phyloP scores from a whole-genome alignment of 64 coral and sea anemone species.

The Stichodactyla mertensii region DNA sequence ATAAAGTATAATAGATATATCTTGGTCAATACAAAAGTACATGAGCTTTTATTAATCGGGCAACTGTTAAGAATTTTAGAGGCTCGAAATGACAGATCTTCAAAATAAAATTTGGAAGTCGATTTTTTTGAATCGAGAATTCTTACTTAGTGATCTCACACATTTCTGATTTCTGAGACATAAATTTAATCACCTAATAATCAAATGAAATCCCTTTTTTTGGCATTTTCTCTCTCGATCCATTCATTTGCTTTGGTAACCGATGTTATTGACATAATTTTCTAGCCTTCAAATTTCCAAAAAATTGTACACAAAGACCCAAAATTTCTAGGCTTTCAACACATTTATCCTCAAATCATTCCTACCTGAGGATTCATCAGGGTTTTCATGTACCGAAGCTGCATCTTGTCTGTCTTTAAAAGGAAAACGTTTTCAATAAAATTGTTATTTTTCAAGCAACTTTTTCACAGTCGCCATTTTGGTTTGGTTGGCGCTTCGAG shows the following conservation, averaged over 20 bases:
- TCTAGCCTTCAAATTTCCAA: not conserved
- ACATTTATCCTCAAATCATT: not conserved
- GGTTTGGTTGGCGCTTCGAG: slow-evolving; percentile 38
- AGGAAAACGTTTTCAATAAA: not conserved
- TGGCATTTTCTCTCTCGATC: not conserved
- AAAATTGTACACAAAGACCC: not conserved
- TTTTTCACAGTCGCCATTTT: slow-evolving; percentile 48
- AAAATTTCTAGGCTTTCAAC: not conserved
- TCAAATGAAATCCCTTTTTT: not conserved
- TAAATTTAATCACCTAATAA: not conserved
- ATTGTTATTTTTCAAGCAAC: not conserved
- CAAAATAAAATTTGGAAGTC: not conserved
- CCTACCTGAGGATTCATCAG: slow-evolving; percentile 87
- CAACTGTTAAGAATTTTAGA: not conserved
- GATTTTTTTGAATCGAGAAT: not conserved
- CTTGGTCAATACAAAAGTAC: too few relatives aligned
- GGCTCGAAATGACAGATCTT: not conserved
- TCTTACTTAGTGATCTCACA: not conserved
- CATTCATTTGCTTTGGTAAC: slow-evolving; percentile 9
- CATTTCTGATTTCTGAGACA: not conserved
- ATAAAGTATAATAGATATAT: too few relatives aligned
- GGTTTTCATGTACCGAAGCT: slow-evolving; percentile 98
- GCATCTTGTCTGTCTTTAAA: slow-evolving; percentile 48
- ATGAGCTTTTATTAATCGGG: too few relatives aligned
- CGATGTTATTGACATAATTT: not conserved